Evolutionary conservation across 2,113 vertebrate species (phyloP), one percentile per base, ranked within the genome.

Genomic region (Epinephelus fuscoguttatus): DNA sequence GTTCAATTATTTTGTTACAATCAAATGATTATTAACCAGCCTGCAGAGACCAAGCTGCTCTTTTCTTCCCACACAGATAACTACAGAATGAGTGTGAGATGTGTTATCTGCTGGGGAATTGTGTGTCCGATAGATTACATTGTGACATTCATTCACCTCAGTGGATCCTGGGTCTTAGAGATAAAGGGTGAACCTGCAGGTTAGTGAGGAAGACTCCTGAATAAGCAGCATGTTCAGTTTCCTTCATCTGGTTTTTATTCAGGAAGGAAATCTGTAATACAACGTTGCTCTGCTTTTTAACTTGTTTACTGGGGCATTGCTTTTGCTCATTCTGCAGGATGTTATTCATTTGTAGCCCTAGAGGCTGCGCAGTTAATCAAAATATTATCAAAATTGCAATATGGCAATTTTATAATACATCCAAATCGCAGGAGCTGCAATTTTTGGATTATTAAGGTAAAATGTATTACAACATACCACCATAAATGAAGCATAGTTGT

Each of bases 51-150:
- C 53, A 2, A 30, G 66, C 69, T 67, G 59, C 62, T 82, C 37
- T 23, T 78, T 37, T 80, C 74, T 77, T 90, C 63, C 67, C 80
- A 77, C 67, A 66, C 23, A 76, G 81, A 89, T 86, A 85, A 80
- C 53, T 55, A 52, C 37, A 67, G 50, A 86, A 70, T 79, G 25
- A 25, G 37, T 42, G 25, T 61, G 6, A 4, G 6, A 55, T 60
- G 25, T 53, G 18, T 55, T 37, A 47, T 87, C 72, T 84, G 40
- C 50, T 19, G 25, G 47, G 42, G 30, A 18, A 21, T 45, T 69
- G 75, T 81, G 40, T 73, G 52, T 68, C 53, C 15, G 0, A 42
- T 64, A 78, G 42, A 78, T 84, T 60, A 68, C 76, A 14, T 2
- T 5, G 57, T 78, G 71, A 72, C 6, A 2, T 61, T 81, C 7